phyloP scores from a whole-genome alignment of 2,113 vertebrate species.

The Hemiscyllium ocellatum region DNA sequence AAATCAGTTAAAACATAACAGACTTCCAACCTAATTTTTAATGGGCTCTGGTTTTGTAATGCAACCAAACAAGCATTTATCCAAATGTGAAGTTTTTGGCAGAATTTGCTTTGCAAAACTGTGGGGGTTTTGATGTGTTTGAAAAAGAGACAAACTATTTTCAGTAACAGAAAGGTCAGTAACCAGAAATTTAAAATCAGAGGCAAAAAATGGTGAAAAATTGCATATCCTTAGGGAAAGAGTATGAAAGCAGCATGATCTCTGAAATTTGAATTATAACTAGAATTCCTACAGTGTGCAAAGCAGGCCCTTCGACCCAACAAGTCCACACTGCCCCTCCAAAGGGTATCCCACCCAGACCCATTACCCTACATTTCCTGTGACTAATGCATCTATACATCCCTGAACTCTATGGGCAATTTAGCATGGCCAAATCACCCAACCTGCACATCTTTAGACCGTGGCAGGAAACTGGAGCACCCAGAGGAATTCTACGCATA shows the following conservation, averaged over 20 bases:
- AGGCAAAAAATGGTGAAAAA: not conserved
- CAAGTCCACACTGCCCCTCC: too few relatives aligned
- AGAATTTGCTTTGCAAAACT: not conserved
- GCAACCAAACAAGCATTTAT: not conserved
- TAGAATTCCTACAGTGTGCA: too few relatives aligned
- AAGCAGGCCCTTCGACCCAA: too few relatives aligned
- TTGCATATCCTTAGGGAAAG: not conserved
- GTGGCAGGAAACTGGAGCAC: too few relatives aligned
- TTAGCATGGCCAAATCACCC: not conserved
- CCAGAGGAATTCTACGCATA: too few relatives aligned
- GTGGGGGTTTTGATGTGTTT: not conserved
- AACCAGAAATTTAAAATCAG: not conserved
- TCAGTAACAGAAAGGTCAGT: not conserved
- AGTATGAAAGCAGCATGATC: not conserved
- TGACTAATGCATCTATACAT: too few relatives aligned
- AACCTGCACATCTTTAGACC: too few relatives aligned
- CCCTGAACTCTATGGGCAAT: too few relatives aligned
- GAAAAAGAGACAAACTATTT: not conserved
- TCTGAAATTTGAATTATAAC: too few relatives aligned
- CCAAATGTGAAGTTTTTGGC: not conserved
- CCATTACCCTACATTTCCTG: too few relatives aligned
- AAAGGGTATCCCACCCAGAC: too few relatives aligned
- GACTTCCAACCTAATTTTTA: not conserved
- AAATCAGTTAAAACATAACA: not conserved
- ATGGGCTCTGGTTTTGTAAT: not conserved